These are phyloP conservation scores for Bedellia somnulentella DNA, from an alignment of 2,888 invertebrate species.

Conservation along the genomic window DNA sequence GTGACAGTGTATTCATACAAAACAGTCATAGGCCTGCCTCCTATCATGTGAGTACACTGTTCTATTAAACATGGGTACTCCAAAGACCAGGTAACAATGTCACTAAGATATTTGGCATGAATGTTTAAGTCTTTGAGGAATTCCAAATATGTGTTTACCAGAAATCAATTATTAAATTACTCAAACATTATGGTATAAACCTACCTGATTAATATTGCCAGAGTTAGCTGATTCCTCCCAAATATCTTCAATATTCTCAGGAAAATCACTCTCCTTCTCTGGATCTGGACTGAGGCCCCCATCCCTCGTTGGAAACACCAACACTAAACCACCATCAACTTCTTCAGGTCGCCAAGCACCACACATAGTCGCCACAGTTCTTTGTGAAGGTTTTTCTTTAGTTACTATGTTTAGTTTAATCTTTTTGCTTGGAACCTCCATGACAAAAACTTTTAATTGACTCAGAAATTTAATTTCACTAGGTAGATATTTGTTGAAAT, in stretches of 20 bases:
- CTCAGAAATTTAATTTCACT: too few species aligned
- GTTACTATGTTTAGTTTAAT: slow-evolving; percentile 17
- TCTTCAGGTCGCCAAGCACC: slow-evolving; percentile 53
- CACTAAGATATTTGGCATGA: too few species aligned
- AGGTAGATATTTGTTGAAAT: too few species aligned
- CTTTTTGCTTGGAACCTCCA: slow-evolving; percentile 30
- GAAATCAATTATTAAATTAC: too few species aligned
- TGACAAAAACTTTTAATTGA: slow-evolving; percentile 19
- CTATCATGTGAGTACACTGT: too few species aligned
- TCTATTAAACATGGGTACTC: too few species aligned
- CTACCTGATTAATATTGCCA: slow-evolving; percentile 31
- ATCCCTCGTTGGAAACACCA: slow-evolving; percentile 36
- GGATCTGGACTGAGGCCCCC: slow-evolving; percentile 46
- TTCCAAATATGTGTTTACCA: too few species aligned
- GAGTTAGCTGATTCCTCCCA: slow-evolving; percentile 32
- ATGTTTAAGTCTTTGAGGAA: too few species aligned
- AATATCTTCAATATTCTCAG: slow-evolving; percentile 51
- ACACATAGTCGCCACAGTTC: slow-evolving; percentile 54
- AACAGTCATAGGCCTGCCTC: too few species aligned
- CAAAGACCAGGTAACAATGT: too few species aligned
- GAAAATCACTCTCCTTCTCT: slow-evolving; percentile 32
- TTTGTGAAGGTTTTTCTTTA: slow-evolving; percentile 12
- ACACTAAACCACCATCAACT: slow-evolving; percentile 42
- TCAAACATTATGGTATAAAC: slow-evolving; percentile 6
- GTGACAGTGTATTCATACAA: too few species aligned